Base-by-base conservation (phyloP, 2,888 invertebrate genomes). In the Apamea monoglypha region DNA sequence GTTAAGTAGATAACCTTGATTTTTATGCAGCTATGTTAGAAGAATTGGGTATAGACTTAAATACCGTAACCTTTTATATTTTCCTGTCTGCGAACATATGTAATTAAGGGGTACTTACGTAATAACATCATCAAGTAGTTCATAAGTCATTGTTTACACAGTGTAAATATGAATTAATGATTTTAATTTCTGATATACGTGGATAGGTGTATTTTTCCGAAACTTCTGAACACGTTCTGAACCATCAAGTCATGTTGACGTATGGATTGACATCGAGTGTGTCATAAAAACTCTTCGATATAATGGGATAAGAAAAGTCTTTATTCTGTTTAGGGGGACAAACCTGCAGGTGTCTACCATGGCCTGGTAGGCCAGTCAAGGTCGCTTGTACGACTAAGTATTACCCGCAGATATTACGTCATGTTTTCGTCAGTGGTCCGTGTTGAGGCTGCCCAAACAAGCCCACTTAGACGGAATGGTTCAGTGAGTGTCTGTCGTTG, bases 191-290 rank as follows among this genome's bases (percentile, higher is more conserved):
- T 50, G 6, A 0, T 78, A 18, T 0, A 36, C 10, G 32, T 74
- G 10, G 18, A 18, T 5, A 44, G 1, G 16, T 44, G 40, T 82
- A 77, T 74, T 47, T 70, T 71, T 69, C 40, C 21, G 25, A 67
- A 36, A 67, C 66, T 70, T 70, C 74, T 36, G 16, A 75, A 66
- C n/a, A 36, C 61, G 59, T 70, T 70, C 74, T 36, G 40, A 40
- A 40, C 10, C 36, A 40, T 81, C 61, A 86, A 76, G 67, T 67
- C 56, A 86, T 75, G 61, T 70, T 84, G 89, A 83, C 79, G 64
- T 80, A 40, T 7, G 59, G 63, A 72, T 53, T 78, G 78, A 76
- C 78, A 76, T 53, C 74, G 59, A 70, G n/a, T n/a, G 64, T 10
- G 18, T 21, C 10, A 72, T 78, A 74, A 79, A 72, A 68, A 74